Evolutionary conservation across 2,797 vertebrate genomes (phyloP).

Genomic region (Protosalanx chinensis): DNA sequence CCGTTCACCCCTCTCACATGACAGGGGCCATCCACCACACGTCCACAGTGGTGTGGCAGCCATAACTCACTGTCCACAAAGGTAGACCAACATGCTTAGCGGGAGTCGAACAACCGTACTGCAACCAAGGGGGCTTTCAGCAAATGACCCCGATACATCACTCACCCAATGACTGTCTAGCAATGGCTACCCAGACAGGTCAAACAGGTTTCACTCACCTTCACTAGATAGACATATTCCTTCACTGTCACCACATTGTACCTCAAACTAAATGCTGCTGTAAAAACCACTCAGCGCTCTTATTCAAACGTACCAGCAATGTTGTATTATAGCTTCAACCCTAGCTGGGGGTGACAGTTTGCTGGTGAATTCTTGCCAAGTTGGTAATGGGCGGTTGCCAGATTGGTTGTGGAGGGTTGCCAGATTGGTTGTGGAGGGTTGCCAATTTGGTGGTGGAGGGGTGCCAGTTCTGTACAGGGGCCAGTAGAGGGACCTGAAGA

Average conservation of each 20-base stretch:
- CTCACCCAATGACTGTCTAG: constrained; percentile 16
- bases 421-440: neutral
- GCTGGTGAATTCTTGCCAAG: too few relatives aligned
- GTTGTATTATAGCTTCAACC: too few relatives aligned
- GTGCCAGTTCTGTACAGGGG: constrained; percentile 32
- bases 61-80: constrained; percentile 9
- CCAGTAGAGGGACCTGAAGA: constrained; percentile 61
- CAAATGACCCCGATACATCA: constrained; percentile 8
- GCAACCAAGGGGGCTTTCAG: constrained; percentile 15
- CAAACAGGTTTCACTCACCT: neutral
- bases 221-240: neutral
- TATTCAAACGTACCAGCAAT: neutral
- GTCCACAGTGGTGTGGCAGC: neutral
- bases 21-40: constrained; percentile 19
- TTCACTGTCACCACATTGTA: neutral
- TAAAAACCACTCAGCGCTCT: neutral
- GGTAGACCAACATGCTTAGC: neutral
- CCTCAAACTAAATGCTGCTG: neutral
- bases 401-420: too few relatives aligned
- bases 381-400: too few relatives aligned
- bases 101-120: neutral
- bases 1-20: constrained; percentile 13
- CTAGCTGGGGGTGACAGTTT: too few relatives aligned
- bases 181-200: constrained; percentile 18
- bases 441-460: constrained; percentile 2